A percentile compares a stretch with the other conserved stretches of the same genome.
Evolutionary conservation across 2,113 vertebrate genomes (phyloP).

Genomic region (Macaca fascicularis): DNA sequence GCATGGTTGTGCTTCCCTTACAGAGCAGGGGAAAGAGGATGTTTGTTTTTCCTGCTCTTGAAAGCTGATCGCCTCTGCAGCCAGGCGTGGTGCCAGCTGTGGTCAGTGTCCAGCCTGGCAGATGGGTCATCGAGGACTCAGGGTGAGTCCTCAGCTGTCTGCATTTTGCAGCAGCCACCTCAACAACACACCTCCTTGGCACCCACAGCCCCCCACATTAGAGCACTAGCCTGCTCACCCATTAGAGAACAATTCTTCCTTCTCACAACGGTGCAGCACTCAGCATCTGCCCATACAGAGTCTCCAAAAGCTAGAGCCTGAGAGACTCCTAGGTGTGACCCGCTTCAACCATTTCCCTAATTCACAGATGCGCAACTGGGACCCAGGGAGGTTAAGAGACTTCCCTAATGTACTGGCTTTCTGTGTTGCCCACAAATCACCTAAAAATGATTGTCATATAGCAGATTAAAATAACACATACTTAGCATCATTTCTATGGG

Average conservation of each 20-base stretch:
- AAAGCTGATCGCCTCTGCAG: conserved; percentile 43
- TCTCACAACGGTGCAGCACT: neutral
- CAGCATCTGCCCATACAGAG: neutral
- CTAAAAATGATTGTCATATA: too few species aligned
- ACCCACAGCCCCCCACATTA: too few species aligned
- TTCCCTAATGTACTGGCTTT: neutral
- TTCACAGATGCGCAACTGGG: neutral
- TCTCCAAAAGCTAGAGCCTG: neutral
- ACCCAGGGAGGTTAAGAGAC: neutral
- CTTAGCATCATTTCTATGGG: neutral
- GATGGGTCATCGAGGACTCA: conserved; percentile 48
- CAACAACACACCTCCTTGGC: neutral
- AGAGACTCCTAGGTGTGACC: neutral
- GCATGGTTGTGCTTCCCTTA: neutral
- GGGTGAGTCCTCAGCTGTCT: neutral
- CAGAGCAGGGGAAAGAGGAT: conserved; percentile 28
- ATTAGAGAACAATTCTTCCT: neutral
- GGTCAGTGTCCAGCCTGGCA: neutral
- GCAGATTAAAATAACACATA: neutral
- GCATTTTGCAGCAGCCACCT: neutral
- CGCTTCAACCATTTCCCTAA: neutral
- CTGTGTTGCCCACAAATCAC: too few species aligned
- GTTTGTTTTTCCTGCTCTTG: conserved; percentile 36
- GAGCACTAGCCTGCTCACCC: neutral
- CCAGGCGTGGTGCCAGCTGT: neutral